These are phyloP conservation scores for Mesochorus sp. DNA, from an alignment of 2,888 invertebrate species.

Conservation along the genomic window DNA sequence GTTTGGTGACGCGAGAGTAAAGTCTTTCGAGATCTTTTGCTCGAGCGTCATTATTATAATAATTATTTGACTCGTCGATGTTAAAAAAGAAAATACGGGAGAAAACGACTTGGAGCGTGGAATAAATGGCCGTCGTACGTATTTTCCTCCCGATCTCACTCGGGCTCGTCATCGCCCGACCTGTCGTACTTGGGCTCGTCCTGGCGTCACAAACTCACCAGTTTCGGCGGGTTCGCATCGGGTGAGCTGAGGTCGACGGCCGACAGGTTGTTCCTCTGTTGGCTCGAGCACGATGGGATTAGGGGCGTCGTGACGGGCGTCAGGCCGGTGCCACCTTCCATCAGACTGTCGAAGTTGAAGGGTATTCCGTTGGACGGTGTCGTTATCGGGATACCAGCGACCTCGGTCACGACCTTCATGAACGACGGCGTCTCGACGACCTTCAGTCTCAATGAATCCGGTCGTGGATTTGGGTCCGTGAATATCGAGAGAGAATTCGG, in stretches of 20 bases:
- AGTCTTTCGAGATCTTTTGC: neutral
- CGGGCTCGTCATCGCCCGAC: slow-evolving; percentile 72
- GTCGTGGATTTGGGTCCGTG: slow-evolving; percentile 76
- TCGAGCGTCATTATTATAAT: slow-evolving; percentile 56
- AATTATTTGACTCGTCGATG: slow-evolving; percentile 50
- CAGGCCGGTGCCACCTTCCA: slow-evolving; percentile 96
- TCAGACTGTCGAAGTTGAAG: slow-evolving; percentile 95
- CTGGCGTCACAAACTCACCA: slow-evolving; percentile 91
- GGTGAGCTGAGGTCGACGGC: slow-evolving; percentile 87
- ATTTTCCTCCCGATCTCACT: slow-evolving; percentile 63
- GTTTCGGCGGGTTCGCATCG: slow-evolving; percentile 89
- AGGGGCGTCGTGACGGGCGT: slow-evolving; percentile 92
- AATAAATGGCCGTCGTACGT: neutral
- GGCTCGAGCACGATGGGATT: slow-evolving; percentile 89
- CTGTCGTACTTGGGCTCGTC: slow-evolving; percentile 71
- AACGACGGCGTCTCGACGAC: slow-evolving; percentile 78
- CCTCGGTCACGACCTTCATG: slow-evolving; percentile 84
- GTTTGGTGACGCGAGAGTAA: slow-evolving; percentile 61
- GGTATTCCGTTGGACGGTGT: slow-evolving; percentile 94
- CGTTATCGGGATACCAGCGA: slow-evolving; percentile 92
- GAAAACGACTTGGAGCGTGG: neutral
- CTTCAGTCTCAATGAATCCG: slow-evolving; percentile 75
- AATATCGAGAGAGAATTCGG: slow-evolving; percentile 81
- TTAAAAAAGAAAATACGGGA: slow-evolving; percentile 51
- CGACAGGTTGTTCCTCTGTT: slow-evolving; percentile 88